Conservation (phyloP, 2,888 invertebrate genomes). For the Encarsia formosa region DNA sequence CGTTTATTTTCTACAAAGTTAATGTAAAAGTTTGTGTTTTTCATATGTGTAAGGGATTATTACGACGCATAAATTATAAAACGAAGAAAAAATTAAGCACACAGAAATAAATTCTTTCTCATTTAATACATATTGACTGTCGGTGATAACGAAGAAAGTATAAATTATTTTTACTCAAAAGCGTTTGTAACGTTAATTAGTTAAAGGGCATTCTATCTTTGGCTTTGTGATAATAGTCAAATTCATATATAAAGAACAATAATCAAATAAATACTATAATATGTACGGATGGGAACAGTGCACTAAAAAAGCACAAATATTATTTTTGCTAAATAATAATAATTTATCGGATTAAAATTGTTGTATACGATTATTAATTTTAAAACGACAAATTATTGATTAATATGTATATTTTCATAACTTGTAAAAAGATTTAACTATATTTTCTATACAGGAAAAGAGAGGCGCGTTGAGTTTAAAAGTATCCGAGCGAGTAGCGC, state of each 20-base stretch:
- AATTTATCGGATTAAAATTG: slow-evolving; percentile 6
- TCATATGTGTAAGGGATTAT: too few species aligned
- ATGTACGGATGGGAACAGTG: slow-evolving; percentile 9
- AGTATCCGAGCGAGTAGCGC: slow-evolving; percentile 1
- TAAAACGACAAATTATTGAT: not conserved
- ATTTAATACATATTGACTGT: too few species aligned
- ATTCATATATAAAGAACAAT: slow-evolving; percentile 6
- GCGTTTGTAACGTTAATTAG: not conserved
- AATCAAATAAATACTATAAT: not conserved
- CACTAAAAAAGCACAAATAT: not conserved
- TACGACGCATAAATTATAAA: too few species aligned
- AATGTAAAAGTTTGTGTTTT: too few species aligned
- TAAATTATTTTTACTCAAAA: not conserved
- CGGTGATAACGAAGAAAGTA: not conserved
- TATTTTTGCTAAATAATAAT: slow-evolving; percentile 18
- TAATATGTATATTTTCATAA: slow-evolving; percentile 19
- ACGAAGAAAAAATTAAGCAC: too few species aligned
- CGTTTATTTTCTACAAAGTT: too few species aligned
- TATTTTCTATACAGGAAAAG: slow-evolving; percentile 9
- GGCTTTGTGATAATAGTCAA: slow-evolving; percentile 11
- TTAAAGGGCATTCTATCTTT: not conserved
- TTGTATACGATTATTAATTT: slow-evolving; percentile 12
- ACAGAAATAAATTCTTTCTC: too few species aligned
- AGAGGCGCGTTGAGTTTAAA: not conserved
- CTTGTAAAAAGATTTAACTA: slow-evolving; percentile 3